Evolutionary conservation across 2,797 vertebrate species (phyloP).

Genomic region (Acropternis orthonyx): DNA sequence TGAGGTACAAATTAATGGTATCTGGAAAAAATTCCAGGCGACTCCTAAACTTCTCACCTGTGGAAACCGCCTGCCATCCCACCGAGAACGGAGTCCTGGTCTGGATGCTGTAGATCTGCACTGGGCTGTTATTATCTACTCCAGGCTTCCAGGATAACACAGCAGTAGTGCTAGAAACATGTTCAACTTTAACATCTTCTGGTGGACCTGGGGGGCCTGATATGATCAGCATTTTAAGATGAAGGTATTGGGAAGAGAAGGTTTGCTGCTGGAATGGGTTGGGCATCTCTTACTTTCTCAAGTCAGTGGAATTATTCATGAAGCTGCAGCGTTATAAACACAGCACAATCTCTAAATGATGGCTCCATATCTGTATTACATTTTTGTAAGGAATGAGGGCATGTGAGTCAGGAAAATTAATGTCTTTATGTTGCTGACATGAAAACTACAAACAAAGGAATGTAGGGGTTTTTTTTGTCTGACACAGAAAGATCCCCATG

Average conservation of each 20-base stretch:
- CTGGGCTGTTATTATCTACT: constrained; percentile 85
- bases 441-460: background rate
- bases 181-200: constrained; percentile 80
- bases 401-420: background rate
- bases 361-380: background rate
- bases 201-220: constrained; percentile 87
- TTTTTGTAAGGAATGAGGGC: background rate
- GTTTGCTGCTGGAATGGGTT: background rate
- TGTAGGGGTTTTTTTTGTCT: background rate
- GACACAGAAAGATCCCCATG: background rate
- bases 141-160: constrained; percentile 84
- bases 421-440: background rate
- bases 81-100: constrained; percentile 85
- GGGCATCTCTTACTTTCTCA: background rate
- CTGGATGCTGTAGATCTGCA: constrained; percentile 85
- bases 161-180: constrained; percentile 83
- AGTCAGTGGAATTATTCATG: background rate
- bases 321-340: background rate
- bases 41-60: constrained; percentile 69
- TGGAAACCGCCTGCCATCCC: constrained; percentile 87
- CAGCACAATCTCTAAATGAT: background rate
- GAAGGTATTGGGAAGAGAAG: background rate
- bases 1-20: background rate
- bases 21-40: background rate
- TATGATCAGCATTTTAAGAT: constrained; percentile 14